Evolutionary conservation across 1,140 invertebrate species (phyloP).

Genomic region (Armadillidium nasatum): DNA sequence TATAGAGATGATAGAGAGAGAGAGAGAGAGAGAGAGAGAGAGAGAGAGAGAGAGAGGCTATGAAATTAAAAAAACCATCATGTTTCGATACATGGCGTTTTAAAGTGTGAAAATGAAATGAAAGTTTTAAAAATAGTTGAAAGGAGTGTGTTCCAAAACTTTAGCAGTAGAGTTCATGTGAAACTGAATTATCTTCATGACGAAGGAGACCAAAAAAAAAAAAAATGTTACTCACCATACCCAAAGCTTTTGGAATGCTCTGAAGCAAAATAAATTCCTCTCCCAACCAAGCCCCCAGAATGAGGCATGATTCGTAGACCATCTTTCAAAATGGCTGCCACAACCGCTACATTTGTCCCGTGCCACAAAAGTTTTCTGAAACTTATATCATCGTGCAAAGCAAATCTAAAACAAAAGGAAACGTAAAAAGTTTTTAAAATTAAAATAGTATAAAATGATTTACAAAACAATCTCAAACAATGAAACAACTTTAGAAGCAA

Average conservation of each 20-base stretch:
- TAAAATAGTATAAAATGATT: not conserved
- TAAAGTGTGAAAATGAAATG: too few species aligned
- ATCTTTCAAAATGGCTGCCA: slow-evolving; percentile 53
- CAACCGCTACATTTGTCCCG: slow-evolving; percentile 54
- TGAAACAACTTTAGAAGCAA: not conserved
- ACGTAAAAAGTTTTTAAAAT: not conserved
- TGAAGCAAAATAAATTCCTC: slow-evolving; percentile 54
- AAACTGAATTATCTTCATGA: too few species aligned
- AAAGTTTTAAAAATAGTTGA: too few species aligned
- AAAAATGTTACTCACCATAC: slow-evolving; percentile 27
- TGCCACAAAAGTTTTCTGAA: slow-evolving; percentile 54
- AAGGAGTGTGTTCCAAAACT: too few species aligned
- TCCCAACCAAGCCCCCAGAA: slow-evolving; percentile 52
- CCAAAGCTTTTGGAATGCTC: slow-evolving; percentile 52
- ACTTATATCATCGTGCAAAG: slow-evolving; percentile 46
- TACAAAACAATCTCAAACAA: not conserved
- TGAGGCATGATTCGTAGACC: slow-evolving; percentile 55
- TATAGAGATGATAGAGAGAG: too few species aligned
- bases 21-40: too few species aligned
- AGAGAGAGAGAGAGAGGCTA: too few species aligned
- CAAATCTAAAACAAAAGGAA: slow-evolving; percentile 44
- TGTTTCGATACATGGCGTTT: too few species aligned
- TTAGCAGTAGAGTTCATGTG: too few species aligned
- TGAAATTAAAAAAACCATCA: too few species aligned
- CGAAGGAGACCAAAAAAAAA: not conserved